phyloP scores from a whole-genome alignment of 2,888 invertebrate species.

The Gisinianus flammeolus region DNA sequence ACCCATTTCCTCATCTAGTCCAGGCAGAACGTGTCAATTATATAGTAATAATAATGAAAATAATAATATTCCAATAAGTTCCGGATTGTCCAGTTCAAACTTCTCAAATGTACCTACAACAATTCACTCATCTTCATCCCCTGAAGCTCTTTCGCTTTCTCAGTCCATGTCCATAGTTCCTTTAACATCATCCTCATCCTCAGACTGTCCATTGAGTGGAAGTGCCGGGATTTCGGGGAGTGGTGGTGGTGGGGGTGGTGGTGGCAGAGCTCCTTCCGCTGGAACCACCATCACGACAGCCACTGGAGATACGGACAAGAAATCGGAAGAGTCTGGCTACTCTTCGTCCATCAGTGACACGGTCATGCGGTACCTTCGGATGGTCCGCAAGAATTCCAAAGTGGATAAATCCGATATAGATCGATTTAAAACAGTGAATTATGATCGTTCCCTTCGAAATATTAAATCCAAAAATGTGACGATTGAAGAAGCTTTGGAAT shows the following conservation, averaged over 20 bases:
- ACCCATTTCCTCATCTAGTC: not conserved
- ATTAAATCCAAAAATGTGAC: conserved; percentile 80
- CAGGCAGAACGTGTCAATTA: not conserved
- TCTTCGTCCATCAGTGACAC: conserved; percentile 87
- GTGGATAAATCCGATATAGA: conserved; percentile 80
- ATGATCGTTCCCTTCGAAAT: conserved; percentile 81
- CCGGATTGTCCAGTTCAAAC: not conserved
- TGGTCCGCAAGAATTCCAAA: conserved; percentile 83
- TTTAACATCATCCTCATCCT: not conserved
- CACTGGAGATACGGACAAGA: conserved; percentile 47
- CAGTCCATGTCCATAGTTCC: not conserved
- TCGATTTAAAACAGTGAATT: conserved; percentile 85
- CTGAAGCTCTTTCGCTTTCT: too few species aligned
- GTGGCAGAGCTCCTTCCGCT: not conserved
- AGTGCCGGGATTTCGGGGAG: too few species aligned
- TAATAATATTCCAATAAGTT: not conserved
- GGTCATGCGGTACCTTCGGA: conserved; percentile 81
- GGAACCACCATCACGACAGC: not conserved
- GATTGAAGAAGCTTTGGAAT: conserved; percentile 74
- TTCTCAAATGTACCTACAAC: too few species aligned
- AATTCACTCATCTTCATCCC: not conserved
- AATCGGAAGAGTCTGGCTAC: conserved; percentile 57
- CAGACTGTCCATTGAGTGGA: not conserved
- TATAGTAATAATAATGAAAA: not conserved
- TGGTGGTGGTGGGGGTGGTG: not conserved